Conservation (phyloP, 2,797 vertebrate species). For the Eulemur mongoz region DNA sequence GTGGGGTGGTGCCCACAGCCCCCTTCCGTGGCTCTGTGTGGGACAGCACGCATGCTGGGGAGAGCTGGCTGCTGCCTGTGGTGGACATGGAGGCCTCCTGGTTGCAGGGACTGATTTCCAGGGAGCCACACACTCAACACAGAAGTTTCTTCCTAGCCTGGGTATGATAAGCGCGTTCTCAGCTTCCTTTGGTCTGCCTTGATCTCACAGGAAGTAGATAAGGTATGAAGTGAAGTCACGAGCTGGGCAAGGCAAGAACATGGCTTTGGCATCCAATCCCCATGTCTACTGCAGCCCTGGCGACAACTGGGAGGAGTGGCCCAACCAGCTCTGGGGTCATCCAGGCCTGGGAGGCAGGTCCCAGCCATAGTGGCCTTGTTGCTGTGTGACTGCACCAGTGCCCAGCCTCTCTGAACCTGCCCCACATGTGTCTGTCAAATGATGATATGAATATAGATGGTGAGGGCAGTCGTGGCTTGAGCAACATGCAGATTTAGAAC, state of each 20-base stretch:
- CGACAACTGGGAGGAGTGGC: background rate
- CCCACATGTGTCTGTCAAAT: background rate
- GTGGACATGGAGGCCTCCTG: background rate
- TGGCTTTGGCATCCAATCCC: background rate
- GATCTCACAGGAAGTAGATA: slow-evolving; percentile 54
- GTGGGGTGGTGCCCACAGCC: background rate
- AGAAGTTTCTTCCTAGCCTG: background rate
- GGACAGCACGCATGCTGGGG: background rate
- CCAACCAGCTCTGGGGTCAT: background rate
- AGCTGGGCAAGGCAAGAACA: background rate
- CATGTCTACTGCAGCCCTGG: background rate
- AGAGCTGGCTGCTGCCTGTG: background rate
- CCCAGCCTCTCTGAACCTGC: background rate
- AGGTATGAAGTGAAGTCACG: slow-evolving; percentile 4
- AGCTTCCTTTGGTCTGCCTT: slow-evolving; percentile 28
- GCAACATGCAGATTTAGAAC: fast-evolving
- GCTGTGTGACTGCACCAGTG: background rate
- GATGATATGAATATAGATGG: background rate
- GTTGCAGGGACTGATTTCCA: background rate
- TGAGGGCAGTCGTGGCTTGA: background rate
- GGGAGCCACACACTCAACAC: background rate
- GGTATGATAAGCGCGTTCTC: background rate
- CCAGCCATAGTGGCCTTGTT: background rate
- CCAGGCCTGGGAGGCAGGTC: background rate
- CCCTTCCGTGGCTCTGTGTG: background rate